Percentiles rank a stretch among this genome's conserved stretches.
Conservation (phyloP, 1,140 invertebrate species). For the Eciton burchellii region DNA sequence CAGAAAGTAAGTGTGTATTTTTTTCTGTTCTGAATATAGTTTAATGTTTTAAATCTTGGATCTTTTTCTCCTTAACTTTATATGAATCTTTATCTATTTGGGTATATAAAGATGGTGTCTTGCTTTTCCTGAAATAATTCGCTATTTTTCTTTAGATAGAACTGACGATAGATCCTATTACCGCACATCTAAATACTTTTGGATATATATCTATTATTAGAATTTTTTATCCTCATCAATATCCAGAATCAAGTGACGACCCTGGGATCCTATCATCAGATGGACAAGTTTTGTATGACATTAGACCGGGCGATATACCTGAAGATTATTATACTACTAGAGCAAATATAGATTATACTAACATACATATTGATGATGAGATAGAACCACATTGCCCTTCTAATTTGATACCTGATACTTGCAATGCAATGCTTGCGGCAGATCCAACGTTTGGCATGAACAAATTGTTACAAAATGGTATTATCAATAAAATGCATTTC, state of each 20-base stretch:
- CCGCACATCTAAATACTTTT: slow-evolving; percentile 9
- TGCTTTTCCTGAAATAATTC: background rate
- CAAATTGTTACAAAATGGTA: slow-evolving; percentile 49
- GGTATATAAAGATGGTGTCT: background rate
- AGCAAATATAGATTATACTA: background rate
- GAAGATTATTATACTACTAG: slow-evolving; percentile 3
- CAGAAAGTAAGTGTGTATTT: slow-evolving; percentile 62
- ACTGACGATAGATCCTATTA: background rate
- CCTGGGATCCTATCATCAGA: background rate
- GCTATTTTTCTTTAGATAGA: slow-evolving; percentile 40
- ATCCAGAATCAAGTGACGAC: background rate
- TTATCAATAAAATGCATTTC: slow-evolving; percentile 76
- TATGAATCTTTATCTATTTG: background rate
- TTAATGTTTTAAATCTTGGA: too few relatives aligned
- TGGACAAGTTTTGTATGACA: background rate
- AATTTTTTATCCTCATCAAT: background rate
- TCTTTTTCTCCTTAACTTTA: background rate
- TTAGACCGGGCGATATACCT: slow-evolving; percentile 12
- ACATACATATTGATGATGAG: too few relatives aligned
- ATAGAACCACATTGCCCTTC: slow-evolving; percentile 1
- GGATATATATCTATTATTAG: background rate
- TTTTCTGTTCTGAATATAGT: too few relatives aligned
- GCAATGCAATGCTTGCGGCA: slow-evolving; percentile 9
- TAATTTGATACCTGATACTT: background rate
- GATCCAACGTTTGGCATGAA: background rate